Evolutionary conservation across 2,113 vertebrate species (phyloP), one percentile per base, ranked within the genome.

Genomic region (Eolophus roseicapilla): DNA sequence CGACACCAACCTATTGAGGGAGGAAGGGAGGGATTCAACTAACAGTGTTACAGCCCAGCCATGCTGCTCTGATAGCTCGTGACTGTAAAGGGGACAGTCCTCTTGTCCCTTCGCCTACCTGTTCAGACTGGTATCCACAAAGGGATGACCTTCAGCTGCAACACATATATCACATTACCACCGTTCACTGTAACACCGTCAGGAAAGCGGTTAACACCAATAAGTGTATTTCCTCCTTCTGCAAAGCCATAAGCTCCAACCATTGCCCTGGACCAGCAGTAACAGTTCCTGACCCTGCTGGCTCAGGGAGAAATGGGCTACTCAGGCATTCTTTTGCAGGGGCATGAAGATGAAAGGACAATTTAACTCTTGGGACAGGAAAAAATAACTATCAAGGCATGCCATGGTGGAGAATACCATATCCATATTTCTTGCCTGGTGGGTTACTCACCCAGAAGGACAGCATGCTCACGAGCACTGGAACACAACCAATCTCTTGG

Each of bases 381-480:
- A 46, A 67, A 60, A 86, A 37, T 11, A 44, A n/a, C 50, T 29
- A 62, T 13, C 29, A 35, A 29, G 43, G 50, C 55, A 80, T 17
- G 17, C 10, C 39, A 33, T 4, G 10, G n/a, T 65, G 16, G 23
- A 63, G 43, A 77, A 77, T 6, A 41, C 20, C 39, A 29, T 3
- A 31, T 4, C 23, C 3, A 3, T 6, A 4, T 28, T 43, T 75
- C 78, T 67, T 64, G 27, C 13, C 31, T 39, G 24, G 39, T 31
- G 31, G 24, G 46, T 65, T 67, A n/a, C 64, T 37, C 1, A 0
- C 25, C 15, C 9, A 59, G 70, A 76, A 10, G 8, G 28, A 85
- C 2, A 2, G 27, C 1, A 1, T 8, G 18, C 63, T 68, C 28
- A 37, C 1, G 1, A 80, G 35, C 46, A 52, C 17, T 1, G 0